A percentile compares a stretch with the other conserved stretches of the same genome.
phyloP scores from a whole-genome alignment of 2,113 vertebrate species.

The Osmerus mordax region DNA sequence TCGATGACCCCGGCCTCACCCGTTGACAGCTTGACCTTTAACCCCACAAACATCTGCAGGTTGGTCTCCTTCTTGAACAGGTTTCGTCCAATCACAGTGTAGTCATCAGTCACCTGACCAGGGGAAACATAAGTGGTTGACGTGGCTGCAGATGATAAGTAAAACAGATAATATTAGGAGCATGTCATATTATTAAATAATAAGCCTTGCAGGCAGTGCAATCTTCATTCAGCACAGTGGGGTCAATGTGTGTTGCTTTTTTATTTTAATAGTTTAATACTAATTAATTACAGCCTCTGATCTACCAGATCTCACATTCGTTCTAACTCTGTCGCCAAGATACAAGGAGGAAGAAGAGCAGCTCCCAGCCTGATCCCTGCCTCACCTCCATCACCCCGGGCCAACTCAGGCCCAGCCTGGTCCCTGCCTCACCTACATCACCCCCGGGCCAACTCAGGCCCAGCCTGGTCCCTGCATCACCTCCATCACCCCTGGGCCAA shows the following conservation, averaged over 20 bases:
- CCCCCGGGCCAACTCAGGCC: neutral
- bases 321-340: neutral
- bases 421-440: no score
- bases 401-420: neutral
- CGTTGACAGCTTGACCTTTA: conserved; percentile 88
- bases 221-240: conserved; percentile 4
- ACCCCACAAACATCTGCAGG: conserved; percentile 92
- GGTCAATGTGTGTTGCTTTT: neutral
- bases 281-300: no score
- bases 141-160: neutral
- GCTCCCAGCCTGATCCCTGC: no score
- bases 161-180: neutral
- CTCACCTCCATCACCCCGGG: no score
- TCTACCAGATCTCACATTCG: no score
- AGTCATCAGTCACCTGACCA: conserved; percentile 86
- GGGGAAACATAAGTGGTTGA: conserved; percentile 2
- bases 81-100: conserved; percentile 88
- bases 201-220: neutral
- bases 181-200: neutral
- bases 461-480: conserved; percentile 15
- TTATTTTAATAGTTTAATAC: no score
- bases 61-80: conserved; percentile 99
- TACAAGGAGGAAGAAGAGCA: neutral
- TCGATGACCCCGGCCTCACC: conserved; percentile 89
- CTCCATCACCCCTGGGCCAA: conserved; percentile 5